Evolutionary conservation across 2,797 vertebrate genomes (phyloP).

Genomic region (Decapterus maruadsi): DNA sequence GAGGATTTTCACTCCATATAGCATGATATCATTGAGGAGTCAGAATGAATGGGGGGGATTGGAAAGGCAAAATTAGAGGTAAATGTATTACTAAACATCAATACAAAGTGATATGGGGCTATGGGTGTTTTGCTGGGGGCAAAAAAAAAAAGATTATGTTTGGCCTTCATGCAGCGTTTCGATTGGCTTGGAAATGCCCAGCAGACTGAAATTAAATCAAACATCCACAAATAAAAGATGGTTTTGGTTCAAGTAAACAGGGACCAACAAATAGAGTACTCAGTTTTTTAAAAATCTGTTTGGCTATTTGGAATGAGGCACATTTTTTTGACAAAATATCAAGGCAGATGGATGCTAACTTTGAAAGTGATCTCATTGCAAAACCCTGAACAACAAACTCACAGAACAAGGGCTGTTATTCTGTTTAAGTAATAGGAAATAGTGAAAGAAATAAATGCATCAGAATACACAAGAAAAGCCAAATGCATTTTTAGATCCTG

Average conservation of each 20-base stretch:
- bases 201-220: slow-evolving; percentile 51
- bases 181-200: slow-evolving; percentile 51
- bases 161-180: slow-evolving; percentile 28
- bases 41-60: slow-evolving; percentile 12
- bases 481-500: no score
- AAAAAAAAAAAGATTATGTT: slow-evolving; percentile 43
- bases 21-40: slow-evolving; percentile 25
- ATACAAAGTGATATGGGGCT: slow-evolving; percentile 35
- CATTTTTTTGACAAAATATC: slow-evolving; percentile 15
- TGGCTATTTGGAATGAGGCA: slow-evolving; percentile 1
- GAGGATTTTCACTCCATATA: slow-evolving; percentile 33
- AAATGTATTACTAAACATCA: slow-evolving; percentile 37
- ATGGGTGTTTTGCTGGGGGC: slow-evolving; percentile 1
- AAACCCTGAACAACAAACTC: slow-evolving; percentile 5
- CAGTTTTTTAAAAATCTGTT: slow-evolving; percentile 9
- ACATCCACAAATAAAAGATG: slow-evolving; percentile 49
- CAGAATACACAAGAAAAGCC: not conserved
- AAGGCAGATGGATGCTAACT: not conserved
- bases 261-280: slow-evolving; percentile 27
- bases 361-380: slow-evolving; percentile 1
- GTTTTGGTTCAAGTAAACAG: slow-evolving; percentile 39
- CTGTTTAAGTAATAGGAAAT: not conserved
- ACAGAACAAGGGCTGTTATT: not conserved
- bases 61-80: slow-evolving; percentile 56
- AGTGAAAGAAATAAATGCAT: not conserved